Percentiles rank a stretch among this genome's conserved stretches.
Evolutionary conservation across 2,888 invertebrate species (phyloP).

Genomic region (Melolontha melolontha): DNA sequence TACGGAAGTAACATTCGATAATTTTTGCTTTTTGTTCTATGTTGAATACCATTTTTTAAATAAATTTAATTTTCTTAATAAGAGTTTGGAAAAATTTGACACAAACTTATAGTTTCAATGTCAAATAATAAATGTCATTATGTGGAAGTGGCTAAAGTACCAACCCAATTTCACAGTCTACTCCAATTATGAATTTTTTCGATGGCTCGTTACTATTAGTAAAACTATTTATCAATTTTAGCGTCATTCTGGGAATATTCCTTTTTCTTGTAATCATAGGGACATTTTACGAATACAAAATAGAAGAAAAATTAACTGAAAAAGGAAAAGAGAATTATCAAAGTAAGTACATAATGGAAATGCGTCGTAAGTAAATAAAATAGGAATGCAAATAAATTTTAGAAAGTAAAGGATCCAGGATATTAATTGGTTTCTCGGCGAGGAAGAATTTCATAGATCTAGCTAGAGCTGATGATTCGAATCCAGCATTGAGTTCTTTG

Average conservation of each 20-base stretch:
- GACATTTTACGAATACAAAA: conserved; percentile 59
- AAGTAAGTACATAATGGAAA: conserved; percentile 39
- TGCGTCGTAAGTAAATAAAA: not conserved
- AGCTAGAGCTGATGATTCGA: conserved; percentile 62
- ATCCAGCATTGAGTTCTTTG: conserved; percentile 67
- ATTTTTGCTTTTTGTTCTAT: no score
- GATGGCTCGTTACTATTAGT: no score
- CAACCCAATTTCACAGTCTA: no score
- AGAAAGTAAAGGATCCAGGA: conserved; percentile 52
- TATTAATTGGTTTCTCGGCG: conserved; percentile 59
- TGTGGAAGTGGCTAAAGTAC: no score
- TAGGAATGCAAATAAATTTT: conserved; percentile 44
- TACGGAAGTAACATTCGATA: no score
- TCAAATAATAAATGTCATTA: no score
- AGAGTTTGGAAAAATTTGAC: no score
- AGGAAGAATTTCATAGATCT: conserved; percentile 62
- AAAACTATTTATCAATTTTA: conserved; percentile 49
- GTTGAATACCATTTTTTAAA: no score
- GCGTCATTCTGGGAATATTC: conserved; percentile 57
- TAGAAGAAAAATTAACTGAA: conserved; percentile 49
- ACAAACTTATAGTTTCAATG: no score
- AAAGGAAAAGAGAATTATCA: conserved; percentile 47
- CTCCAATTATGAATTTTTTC: no score
- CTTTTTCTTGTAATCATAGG: conserved; percentile 57
- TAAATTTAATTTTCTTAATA: no score